Percentiles rank a stretch among this genome's conserved stretches.
Evolutionary conservation across 2,113 vertebrate species (phyloP).

Genomic region (Lophotis ruficrista): DNA sequence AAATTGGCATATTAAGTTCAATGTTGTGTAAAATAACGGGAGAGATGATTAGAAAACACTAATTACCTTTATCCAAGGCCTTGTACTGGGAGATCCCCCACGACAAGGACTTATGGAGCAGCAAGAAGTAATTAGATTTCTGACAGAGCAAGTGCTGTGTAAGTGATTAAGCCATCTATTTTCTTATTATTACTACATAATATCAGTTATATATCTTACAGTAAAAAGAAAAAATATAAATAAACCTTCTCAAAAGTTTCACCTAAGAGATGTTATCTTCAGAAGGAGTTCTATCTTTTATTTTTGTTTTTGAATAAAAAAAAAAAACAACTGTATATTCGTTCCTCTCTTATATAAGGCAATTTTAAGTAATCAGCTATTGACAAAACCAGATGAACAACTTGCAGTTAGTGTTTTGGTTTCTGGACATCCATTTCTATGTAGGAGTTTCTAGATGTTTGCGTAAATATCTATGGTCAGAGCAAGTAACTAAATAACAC

Average conservation of each 20-base stretch:
- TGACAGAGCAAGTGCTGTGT: not conserved
- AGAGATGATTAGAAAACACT: conserved; percentile 4
- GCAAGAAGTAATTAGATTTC: conserved; percentile 21
- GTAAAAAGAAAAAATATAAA: not conserved
- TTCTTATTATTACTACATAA: not conserved
- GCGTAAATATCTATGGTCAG: not conserved
- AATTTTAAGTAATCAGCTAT: not conserved
- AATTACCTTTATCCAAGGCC: conserved; percentile 1
- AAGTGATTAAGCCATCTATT: conserved; percentile 3
- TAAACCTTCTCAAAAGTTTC: not conserved
- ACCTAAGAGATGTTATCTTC: not conserved
- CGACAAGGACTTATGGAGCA: conserved; percentile 9
- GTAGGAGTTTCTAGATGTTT: not conserved
- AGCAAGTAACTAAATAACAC: not conserved
- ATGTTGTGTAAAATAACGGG: not conserved
- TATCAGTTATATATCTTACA: not conserved
- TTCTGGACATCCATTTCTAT: not conserved
- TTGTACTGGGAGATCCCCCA: not conserved
- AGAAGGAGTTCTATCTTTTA: not conserved
- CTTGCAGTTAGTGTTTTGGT: fast-evolving
- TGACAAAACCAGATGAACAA: not conserved
- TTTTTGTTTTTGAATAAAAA: not conserved
- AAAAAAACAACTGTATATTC: not conserved
- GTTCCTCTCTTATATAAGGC: not conserved
- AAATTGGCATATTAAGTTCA: not conserved